Base-by-base conservation (phyloP, 2,797 vertebrate species). In the Delichon dasypus region DNA sequence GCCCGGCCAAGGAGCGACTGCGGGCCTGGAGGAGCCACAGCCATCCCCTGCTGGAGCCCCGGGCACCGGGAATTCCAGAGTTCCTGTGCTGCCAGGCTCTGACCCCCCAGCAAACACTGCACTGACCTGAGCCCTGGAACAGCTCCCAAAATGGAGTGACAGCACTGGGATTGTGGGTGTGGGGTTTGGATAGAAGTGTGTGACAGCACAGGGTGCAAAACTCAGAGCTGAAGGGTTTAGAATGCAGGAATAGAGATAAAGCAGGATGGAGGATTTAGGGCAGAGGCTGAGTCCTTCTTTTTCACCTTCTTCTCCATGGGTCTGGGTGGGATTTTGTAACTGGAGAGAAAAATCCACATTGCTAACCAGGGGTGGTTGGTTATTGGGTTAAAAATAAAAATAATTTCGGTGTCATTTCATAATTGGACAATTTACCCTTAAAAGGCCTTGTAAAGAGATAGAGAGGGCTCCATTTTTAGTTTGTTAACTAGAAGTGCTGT, bases 1-100 rank as follows among this genome's bases (percentile, higher is more conserved):
- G 54, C 42, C 61, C 1, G 0, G n/a, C 67, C 9, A 0, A 48
- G 14, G 17, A 73, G 60, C 4, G 5, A 60, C 4, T 1, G 17
- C 0, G 1, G 72, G 36, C 45, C 18, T 4, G 3, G 47, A 75
- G 36, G 7, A 87, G 78, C 10, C 91, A 19, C 17, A 73, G 86
- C n/a, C 48, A 70, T 1, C 10, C 38, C 54, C n/a, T 57, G 32
- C 3, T 57, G 55, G 55, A 57, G 1, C 32, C 21, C 55, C 7
- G 55, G 22, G 55, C 55, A 57, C 14, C 16, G 55, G 7, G n/a
- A 23, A 34, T 16, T 23, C 4, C 54, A 57, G 32, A 3, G 8
- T 34, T 22, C 10, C 32, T 55, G 54, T 55, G 32, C 54, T 55
- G 7, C 8, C 32, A 55, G 32, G 53, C 53, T 6, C 54, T 55